Evolutionary conservation across 2,888 invertebrate species (phyloP).

Genomic region (Himalopsyche kuldschensis): DNA sequence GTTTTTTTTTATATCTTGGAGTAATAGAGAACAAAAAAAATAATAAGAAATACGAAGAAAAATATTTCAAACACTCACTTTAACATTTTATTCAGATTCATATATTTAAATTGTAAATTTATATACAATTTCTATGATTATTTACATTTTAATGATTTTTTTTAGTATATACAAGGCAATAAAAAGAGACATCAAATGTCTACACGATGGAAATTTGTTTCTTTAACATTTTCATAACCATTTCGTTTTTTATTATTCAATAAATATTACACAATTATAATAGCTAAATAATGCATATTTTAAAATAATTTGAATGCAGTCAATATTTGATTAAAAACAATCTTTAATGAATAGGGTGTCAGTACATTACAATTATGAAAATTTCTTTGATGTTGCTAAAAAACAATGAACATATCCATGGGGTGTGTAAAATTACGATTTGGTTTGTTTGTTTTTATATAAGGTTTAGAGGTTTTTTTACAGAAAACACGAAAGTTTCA

Average conservation of each 20-base stretch:
- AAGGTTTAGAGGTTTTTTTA: too few relatives aligned
- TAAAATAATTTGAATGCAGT: not conserved
- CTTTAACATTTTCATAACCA: not conserved
- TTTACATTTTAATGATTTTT: slow-evolving; percentile 23
- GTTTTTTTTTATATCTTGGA: too few relatives aligned
- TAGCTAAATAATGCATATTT: too few relatives aligned
- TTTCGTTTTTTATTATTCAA: not conserved
- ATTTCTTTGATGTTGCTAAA: too few relatives aligned
- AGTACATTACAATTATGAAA: too few relatives aligned
- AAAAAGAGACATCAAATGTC: slow-evolving; percentile 31
- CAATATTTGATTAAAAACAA: not conserved
- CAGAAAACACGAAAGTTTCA: too few relatives aligned
- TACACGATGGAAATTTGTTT: not conserved
- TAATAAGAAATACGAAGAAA: not conserved
- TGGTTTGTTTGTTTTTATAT: too few relatives aligned
- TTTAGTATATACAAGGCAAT: slow-evolving; percentile 31
- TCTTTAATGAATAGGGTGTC: too few relatives aligned
- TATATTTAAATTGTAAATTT: slow-evolving; percentile 26
- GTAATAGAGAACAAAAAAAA: too few relatives aligned
- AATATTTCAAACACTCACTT: not conserved
- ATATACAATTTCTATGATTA: slow-evolving; percentile 24
- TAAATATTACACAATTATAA: too few relatives aligned
- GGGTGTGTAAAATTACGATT: too few relatives aligned
- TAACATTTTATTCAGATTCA: slow-evolving; percentile 15
- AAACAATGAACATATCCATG: too few relatives aligned